Evolutionary conservation across 2,888 invertebrate genomes (phyloP).

Genomic region (Thereva nobilitata): DNA sequence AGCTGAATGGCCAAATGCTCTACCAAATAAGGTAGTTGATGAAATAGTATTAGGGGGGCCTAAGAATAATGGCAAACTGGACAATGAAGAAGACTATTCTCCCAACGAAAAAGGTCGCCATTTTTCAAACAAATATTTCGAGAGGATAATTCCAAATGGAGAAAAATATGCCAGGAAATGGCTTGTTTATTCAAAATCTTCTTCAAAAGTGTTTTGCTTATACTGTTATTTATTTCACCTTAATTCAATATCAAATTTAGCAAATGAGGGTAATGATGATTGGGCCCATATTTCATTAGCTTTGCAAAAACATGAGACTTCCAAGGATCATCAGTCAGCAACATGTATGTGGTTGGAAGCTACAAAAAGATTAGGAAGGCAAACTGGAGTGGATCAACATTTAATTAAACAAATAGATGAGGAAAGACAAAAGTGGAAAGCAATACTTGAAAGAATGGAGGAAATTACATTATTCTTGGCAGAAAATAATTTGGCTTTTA

Average conservation of each 20-base stretch:
- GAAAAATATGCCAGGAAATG: not conserved
- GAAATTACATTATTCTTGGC: constrained; percentile 15
- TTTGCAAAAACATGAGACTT: not conserved
- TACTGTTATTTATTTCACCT: not conserved
- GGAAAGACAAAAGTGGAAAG: too few relatives aligned
- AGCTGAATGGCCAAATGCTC: too few relatives aligned
- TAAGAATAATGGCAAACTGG: not conserved
- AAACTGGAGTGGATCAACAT: not conserved
- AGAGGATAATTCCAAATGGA: not conserved
- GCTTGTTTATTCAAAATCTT: not conserved
- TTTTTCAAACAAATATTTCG: not conserved
- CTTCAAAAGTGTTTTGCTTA: not conserved
- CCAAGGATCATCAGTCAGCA: not conserved
- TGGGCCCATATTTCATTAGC: not conserved
- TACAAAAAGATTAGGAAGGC: not conserved
- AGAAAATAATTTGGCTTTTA: constrained; percentile 28
- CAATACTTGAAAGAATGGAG: too few relatives aligned
- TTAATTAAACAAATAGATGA: too few relatives aligned
- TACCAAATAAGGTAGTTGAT: not conserved
- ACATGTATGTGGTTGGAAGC: not conserved
- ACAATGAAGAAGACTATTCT: not conserved
- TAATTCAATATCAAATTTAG: not conserved
- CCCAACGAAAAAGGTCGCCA: not conserved
- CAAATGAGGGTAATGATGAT: not conserved
- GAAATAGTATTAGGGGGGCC: not conserved